Base-by-base conservation (phyloP, 2,888 invertebrate genomes). In the Meandrusa payeni region DNA sequence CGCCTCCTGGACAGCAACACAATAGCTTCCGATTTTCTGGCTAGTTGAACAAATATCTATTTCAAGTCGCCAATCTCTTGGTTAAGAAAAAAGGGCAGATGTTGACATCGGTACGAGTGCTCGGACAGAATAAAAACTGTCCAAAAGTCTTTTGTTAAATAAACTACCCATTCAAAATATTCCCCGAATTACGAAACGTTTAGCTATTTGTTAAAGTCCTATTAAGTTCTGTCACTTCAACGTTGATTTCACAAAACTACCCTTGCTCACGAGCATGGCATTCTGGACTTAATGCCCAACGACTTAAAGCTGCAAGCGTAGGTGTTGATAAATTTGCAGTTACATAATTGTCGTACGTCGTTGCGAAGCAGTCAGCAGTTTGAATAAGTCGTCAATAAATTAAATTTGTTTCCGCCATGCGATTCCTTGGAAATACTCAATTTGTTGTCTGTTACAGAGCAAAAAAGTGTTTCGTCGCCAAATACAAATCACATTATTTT, bases 191-290 rank as follows among this genome's bases (percentile, higher is more conserved):
- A 79, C 78, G 75, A 79, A 86, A 80, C 79, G 78, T 78, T 87
- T 86, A 81, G 81, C 76, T 82, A 86, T 87, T 86, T 86, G 86
- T 87, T 83, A 85, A 80, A 85, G 65, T 80, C 76, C 79, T 76
- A 86, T 87, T 86, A 83, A 74, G 81, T 75, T 79, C 33, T 79
- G 82, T 80, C 82, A 81, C 77, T 77, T 76, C 66, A 63, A 67
- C 64, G 63, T 64, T 60, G 63, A 60, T 54, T 62, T 59, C 49
- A 51, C 75, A 66, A 76, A 64, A 27, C 60, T 61, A 41, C 37
- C 2, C 1, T 0, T 11, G 6, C 12, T 12, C 33, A 11, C 0
- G 15, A 3, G n/a, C 41, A 53, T 47, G 24, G 19, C n/a, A 67
- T 46, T 55, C 40, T 58, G 9, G 39, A 46, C 65, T 44, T 73